Conservation (phyloP, 2,888 invertebrate genomes). For the Baccha elongata region DNA sequence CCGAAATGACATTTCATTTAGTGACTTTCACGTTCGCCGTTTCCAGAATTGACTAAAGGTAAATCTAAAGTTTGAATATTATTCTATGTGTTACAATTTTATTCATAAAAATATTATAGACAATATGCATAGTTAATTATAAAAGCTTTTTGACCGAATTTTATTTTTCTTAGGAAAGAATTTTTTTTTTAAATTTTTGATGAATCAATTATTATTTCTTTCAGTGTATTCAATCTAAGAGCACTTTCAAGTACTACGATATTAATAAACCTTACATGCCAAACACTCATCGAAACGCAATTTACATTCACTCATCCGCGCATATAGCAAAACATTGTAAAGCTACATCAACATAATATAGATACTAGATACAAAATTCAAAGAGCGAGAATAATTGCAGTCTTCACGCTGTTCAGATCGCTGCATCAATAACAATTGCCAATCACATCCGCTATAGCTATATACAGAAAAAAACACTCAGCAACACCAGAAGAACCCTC, state of each 20-base stretch:
- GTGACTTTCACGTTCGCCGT: too few species aligned
- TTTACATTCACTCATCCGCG: conserved; percentile 53
- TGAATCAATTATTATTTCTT: neutral
- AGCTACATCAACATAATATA: neutral
- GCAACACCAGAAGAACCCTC: conserved; percentile 1
- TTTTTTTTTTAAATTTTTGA: neutral
- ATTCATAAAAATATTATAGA: too few species aligned
- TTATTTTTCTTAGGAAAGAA: too few species aligned
- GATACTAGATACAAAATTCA: conserved; percentile 24
- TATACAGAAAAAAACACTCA: neutral
- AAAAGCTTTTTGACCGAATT: too few species aligned
- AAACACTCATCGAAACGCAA: conserved; percentile 46
- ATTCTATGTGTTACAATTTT: too few species aligned
- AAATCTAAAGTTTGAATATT: too few species aligned
- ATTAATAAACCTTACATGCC: conserved; percentile 38
- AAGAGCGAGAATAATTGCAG: conserved; percentile 61
- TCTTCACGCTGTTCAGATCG: conserved; percentile 61
- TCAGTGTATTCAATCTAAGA: conserved; percentile 27
- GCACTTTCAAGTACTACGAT: conserved; percentile 32
- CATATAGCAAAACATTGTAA: neutral
- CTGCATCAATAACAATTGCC: conserved; percentile 47
- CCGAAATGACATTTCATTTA: too few species aligned
- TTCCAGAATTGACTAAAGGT: too few species aligned
- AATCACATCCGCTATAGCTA: conserved; percentile 55
- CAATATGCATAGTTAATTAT: too few species aligned